Conservation (phyloP, 2,113 vertebrate genomes). For the Strigops habroptila region DNA sequence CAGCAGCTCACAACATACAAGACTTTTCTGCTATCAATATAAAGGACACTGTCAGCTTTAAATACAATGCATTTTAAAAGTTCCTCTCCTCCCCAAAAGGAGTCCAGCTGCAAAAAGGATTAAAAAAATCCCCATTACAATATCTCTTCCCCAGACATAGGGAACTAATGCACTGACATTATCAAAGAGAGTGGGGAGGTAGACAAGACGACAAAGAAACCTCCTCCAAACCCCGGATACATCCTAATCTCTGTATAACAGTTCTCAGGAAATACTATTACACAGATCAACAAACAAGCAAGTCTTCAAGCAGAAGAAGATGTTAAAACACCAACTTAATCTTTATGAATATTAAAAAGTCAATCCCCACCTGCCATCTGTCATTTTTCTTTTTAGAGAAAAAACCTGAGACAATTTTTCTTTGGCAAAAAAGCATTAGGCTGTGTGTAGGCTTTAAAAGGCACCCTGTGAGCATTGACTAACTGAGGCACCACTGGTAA, state of each 20-base stretch:
- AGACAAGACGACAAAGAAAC: slow-evolving; percentile 6
- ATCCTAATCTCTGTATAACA: neutral
- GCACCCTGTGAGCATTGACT: neutral
- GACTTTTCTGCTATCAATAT: neutral
- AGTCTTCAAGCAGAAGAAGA: slow-evolving; percentile 19
- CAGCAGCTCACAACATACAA: neutral
- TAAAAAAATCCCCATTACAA: neutral
- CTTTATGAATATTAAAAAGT: slow-evolving; percentile 42
- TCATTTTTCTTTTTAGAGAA: slow-evolving; percentile 1
- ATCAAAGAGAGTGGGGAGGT: neutral
- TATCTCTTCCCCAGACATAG: neutral
- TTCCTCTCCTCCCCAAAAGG: neutral
- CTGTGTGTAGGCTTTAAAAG: neutral
- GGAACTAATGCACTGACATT: neutral
- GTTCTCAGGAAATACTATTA: neutral
- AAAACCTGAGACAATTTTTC: neutral
- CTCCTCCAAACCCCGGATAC: neutral
- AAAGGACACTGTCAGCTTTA: neutral
- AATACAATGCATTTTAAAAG: neutral
- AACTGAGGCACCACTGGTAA: neutral
- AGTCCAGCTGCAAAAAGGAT: neutral
- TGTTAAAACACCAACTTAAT: slow-evolving; percentile 10
- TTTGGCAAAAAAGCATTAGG: neutral
- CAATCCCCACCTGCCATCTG: slow-evolving; percentile 21
- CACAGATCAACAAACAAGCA: slow-evolving; percentile 14